Base-by-base conservation (phyloP, 2,113 vertebrate species). In the Gymnobelideus leadbeateri region DNA sequence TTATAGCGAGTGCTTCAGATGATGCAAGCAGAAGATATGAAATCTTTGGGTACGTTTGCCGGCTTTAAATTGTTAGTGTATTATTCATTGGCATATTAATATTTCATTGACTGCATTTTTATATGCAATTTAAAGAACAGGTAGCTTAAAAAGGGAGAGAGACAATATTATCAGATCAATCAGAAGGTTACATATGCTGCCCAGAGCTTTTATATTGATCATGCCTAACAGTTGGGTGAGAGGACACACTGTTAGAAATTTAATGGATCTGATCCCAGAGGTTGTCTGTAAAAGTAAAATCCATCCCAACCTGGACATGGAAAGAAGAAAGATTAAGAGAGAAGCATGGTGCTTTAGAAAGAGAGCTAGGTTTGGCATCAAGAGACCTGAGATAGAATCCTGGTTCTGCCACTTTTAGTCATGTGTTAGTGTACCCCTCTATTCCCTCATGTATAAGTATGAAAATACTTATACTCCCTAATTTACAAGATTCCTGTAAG, bases 21-120 rank as follows among this genome's bases (percentile, higher is more conserved):
- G 92, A 96, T 97, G 97, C 96, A 95, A 96, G 54, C 92, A 96
- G 89, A 93, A 95, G 95, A 96, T 96, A 94, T 97, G 95, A 97
- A 96, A 95, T 96, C 95, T 94, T 97, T 96, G 94, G 95, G 95
- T 96, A 94, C 92, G 93, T 96, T 97, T 94, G 89, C 50, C 10
- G 0, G 3, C 91, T 96, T 97, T 96, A 89, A 93, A 96, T 94
- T 93, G 96, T 97, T 96, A 97, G 97, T 97, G 94, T 97, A 97
- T 97, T 98, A 98, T 98, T 98, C 96, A 98, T 98, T 95, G 96
- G 92, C 26, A 43, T 95, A 96, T 98, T 97, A 98, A 97, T 96
- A 97, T 97, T 97, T 95, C 97, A 97, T 97, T 95, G 96, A 25
- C 96, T 95, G 91, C 95, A 97, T 97, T 97, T 97, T 97, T 97